phyloP scores from a whole-genome alignment of 2,113 vertebrate species.

The Micronisus gabar region DNA sequence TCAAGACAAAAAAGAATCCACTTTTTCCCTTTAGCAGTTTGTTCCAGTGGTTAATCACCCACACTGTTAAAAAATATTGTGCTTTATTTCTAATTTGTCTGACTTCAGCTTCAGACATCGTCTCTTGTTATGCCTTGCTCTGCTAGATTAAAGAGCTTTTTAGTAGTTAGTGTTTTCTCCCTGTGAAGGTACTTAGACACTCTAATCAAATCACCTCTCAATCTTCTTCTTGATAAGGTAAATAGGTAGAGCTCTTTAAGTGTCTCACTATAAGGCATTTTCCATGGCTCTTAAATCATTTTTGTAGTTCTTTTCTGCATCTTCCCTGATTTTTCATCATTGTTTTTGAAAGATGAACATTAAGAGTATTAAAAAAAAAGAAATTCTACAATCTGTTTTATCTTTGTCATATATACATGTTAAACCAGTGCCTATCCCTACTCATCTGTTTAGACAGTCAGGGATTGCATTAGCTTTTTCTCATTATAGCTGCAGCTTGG shows the following conservation, averaged over 20 bases:
- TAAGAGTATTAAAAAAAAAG: neutral
- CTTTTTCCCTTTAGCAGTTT: neutral
- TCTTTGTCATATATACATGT: neutral
- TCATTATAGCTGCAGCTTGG: neutral
- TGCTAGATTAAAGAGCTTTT: constrained; percentile 56
- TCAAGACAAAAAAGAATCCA: constrained; percentile 1
- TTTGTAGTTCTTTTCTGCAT: constrained; percentile 5
- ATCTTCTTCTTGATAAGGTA: constrained; percentile 48
- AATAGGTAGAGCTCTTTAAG: constrained; percentile 15
- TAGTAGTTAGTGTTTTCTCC: constrained; percentile 52
- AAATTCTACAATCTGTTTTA: neutral
- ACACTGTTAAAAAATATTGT: constrained; percentile 38
- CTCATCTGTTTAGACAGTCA: neutral
- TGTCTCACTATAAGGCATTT: constrained; percentile 14
- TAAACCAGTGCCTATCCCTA: neutral
- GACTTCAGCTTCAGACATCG: neutral
- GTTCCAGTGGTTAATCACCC: constrained; percentile 26
- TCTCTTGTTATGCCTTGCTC: constrained; percentile 29
- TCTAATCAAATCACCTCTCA: constrained; percentile 54
- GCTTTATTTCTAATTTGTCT: constrained; percentile 59
- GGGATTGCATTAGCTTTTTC: neutral
- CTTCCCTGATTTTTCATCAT: neutral
- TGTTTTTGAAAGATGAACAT: neutral
- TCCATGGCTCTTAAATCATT: neutral
- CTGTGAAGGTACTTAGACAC: constrained; percentile 44